These are phyloP conservation scores for Malurus leucopterus DNA, from an alignment of 2,797 vertebrate species.

Conservation along the genomic window DNA sequence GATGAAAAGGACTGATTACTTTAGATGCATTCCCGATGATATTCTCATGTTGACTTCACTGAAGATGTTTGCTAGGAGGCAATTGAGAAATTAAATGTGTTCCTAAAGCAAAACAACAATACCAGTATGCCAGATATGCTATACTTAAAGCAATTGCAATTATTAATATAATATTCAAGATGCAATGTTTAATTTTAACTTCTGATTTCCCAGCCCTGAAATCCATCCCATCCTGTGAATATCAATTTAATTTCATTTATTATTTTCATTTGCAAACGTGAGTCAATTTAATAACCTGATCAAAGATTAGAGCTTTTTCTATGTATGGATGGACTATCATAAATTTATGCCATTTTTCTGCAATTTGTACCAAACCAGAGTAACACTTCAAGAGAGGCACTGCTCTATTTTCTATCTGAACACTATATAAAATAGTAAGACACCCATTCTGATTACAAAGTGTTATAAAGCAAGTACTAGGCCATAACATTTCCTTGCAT, in stretches of 20 bases:
- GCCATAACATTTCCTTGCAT: background rate
- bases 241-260: background rate
- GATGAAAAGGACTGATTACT: background rate
- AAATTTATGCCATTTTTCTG: background rate
- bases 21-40: background rate
- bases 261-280: background rate
- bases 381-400: background rate
- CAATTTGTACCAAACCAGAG: background rate
- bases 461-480: background rate
- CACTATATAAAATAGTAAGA: background rate
- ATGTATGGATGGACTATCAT: background rate
- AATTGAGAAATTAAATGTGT: background rate
- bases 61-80: background rate
- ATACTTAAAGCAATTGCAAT: background rate
- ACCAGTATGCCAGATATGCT: background rate
- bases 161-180: conserved; percentile 9
- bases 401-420: background rate
- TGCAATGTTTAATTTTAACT: background rate
- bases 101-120: background rate
- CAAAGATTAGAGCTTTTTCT: background rate
- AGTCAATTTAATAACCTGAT: background rate
- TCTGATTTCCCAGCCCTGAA: background rate
- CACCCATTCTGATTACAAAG: background rate
- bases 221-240: background rate
- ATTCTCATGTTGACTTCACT: background rate